phyloP scores from a whole-genome alignment of 2,797 vertebrate species.

The Columba guinea region DNA sequence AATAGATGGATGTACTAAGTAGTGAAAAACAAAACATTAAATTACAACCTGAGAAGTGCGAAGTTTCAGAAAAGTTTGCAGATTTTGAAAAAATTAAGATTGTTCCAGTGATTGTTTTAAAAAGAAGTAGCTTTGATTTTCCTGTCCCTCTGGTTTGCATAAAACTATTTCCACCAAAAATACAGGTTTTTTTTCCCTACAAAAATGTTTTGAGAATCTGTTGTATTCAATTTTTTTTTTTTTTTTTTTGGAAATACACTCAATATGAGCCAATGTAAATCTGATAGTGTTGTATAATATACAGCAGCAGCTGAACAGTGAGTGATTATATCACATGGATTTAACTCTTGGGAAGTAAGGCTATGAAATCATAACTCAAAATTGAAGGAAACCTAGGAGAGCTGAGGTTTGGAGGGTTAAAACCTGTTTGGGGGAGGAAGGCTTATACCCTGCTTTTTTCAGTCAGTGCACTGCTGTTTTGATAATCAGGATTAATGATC shows the following conservation, averaged over 20 bases:
- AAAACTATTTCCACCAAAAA: neutral
- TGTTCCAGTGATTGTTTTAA: neutral
- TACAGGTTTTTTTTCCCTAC: neutral
- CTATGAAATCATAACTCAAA: neutral
- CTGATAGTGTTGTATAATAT: neutral
- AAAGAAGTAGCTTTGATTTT: neutral
- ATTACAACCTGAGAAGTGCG: neutral
- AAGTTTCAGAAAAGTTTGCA: neutral
- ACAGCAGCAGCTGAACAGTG: neutral
- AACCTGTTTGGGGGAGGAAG: neutral
- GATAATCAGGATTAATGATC: neutral
- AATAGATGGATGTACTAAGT: conserved; percentile 8
- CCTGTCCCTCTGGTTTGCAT: neutral
- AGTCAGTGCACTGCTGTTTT: neutral
- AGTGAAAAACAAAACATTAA: conserved; percentile 9
- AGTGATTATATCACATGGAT: neutral
- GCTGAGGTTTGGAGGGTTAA: neutral
- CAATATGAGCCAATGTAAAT: neutral
- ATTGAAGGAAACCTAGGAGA: neutral
- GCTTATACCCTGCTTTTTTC: neutral
- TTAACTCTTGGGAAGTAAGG: neutral
- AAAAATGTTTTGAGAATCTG: neutral
- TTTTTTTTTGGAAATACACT: neutral
- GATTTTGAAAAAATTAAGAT: neutral
- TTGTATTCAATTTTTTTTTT: neutral